Evolutionary conservation across 1,140 invertebrate genomes (phyloP), one percentile per base, ranked within the genome.

Genomic region (Brachionus calyciflorus): DNA sequence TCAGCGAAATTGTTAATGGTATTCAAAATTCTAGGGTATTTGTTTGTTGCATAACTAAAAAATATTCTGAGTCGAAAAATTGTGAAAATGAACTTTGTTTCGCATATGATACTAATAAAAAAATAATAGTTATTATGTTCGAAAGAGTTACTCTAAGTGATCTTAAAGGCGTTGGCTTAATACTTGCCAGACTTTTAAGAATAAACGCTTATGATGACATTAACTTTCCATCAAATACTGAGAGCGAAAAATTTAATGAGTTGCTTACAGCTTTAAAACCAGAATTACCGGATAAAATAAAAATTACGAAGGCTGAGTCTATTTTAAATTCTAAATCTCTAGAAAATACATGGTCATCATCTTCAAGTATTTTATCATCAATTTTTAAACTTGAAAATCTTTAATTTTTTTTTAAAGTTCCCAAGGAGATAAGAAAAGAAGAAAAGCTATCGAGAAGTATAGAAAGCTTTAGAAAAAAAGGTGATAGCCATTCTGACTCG

Each of bases 11-110:
- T 53, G 85, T 86, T 73, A 80, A 84, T 63, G 86, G 84, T 9
- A 82, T 86, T 17, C 75, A 80, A 57, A 79, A 80, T 44, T 80
- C 79, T 53, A 82, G 81, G 78, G 82, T 83, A 73, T 60, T 84
- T 24, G 60, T 85, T 33, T 80, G 83, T 28, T 87, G 85, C 81
- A 78, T 87, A 3, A 85, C 83, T 1, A 84, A 84, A 3, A 84
- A 84, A 77, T 87, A 86, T 78, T 80, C 82, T 1, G 81, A 84
- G 5, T 87, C 86, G 7, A 81, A 84, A 28, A 81, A 81, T 48
- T 86, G 86, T 79, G 82, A 81, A 77, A 80, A 84, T 68, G 86
- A 87, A 79, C 79, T 86, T 12, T 83, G 82, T 76, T 81, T 87
- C 46, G 85, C 85, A 10, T 85, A 87, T 78, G 77, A 85, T 28